A percentile compares a stretch with the other conserved stretches of the same genome.
Evolutionary conservation across 2,797 vertebrate species (phyloP).

Genomic region (Amazonetta brasiliensis): DNA sequence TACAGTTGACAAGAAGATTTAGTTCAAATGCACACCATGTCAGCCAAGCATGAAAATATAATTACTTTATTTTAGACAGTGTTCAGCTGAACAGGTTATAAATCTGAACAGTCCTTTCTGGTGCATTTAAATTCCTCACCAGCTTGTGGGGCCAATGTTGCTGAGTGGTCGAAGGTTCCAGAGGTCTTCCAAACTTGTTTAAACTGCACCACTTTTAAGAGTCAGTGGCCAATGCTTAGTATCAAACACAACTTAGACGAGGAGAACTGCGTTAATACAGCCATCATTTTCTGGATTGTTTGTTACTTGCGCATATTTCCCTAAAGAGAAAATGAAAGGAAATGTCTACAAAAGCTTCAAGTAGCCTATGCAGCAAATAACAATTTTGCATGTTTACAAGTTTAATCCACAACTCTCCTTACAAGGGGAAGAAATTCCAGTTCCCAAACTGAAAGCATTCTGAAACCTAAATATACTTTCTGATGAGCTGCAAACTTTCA

Average conservation of each 20-base stretch:
- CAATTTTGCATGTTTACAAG: not conserved
- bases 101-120: not conserved
- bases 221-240: not conserved
- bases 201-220: not conserved
- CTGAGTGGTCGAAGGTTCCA: not conserved
- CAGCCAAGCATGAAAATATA: not conserved
- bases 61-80: constrained; percentile 56
- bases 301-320: constrained; percentile 98
- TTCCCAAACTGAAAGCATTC: not conserved
- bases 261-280: constrained; percentile 94
- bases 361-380: not conserved
- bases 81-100: not conserved
- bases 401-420: not conserved
- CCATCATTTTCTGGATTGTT: constrained; percentile 99
- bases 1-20: not conserved
- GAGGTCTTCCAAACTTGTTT: not conserved
- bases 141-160: not conserved
- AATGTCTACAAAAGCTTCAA: not conserved
- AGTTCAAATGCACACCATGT: not conserved
- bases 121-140: not conserved
- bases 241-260: constrained; percentile 82
- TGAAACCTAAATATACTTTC: not conserved
- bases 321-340: constrained; percentile 72
- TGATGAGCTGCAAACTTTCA: not conserved
- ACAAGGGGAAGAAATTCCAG: not conserved